A percentile compares a stretch with the other conserved stretches of the same genome.
phyloP scores from a whole-genome alignment of 2,797 vertebrate species.

The Geotrypetes seraphini region DNA sequence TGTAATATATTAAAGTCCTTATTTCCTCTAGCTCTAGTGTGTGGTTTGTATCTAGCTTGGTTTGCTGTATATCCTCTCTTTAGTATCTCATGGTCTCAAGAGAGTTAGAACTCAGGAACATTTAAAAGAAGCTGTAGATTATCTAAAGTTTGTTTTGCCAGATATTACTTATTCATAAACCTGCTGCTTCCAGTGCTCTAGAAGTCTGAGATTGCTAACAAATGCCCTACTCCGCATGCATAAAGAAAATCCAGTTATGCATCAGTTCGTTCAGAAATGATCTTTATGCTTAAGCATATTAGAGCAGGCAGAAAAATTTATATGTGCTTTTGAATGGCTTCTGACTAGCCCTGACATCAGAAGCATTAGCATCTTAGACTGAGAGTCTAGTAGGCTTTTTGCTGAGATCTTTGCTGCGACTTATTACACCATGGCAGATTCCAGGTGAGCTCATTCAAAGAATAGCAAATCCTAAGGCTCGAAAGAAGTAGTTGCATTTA shows the following conservation, averaged over 20 bases:
- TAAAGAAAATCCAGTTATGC: conserved; percentile 15
- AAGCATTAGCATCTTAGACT: conserved; percentile 23
- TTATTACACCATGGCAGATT: conserved; percentile 23
- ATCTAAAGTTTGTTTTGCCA: not conserved
- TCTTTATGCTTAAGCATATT: conserved; percentile 6
- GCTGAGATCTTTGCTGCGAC: conserved; percentile 17
- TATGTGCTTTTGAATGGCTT: conserved; percentile 7
- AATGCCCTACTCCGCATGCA: conserved; percentile 19
- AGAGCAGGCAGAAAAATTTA: conserved; percentile 9
- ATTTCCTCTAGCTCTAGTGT: conserved; percentile 3
- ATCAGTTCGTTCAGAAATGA: conserved; percentile 12
- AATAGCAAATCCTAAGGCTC: not conserved
- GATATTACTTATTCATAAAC: conserved; percentile 8
- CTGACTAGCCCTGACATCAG: conserved; percentile 34
- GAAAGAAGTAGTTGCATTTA: too few species aligned
- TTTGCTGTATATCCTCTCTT: not conserved
- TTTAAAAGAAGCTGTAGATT: not conserved
- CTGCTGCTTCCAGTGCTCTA: conserved; percentile 13
- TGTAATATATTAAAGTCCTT: conserved; percentile 9
- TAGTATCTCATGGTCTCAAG: not conserved
- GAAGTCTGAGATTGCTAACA: conserved; percentile 17
- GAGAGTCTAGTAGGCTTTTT: conserved; percentile 19
- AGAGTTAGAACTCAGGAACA: not conserved
- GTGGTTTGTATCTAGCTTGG: not conserved
- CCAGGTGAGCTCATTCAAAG: conserved; percentile 17